Conservation (phyloP, 2,888 invertebrate genomes). For the Drosophila quinaria region DNA sequence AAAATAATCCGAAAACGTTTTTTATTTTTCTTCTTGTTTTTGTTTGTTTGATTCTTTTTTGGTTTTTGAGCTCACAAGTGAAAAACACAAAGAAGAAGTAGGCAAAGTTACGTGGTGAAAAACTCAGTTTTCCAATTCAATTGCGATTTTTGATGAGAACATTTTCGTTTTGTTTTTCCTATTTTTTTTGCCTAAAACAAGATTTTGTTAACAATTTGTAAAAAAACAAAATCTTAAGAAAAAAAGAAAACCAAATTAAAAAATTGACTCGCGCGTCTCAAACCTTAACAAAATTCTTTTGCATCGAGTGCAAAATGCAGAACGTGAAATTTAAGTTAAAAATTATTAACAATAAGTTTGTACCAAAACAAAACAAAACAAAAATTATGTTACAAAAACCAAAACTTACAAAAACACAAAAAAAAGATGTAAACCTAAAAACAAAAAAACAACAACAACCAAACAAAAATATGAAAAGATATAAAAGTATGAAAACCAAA, state of each 20-base stretch:
- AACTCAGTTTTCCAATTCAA: slow-evolving; percentile 17
- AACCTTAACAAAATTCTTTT: slow-evolving; percentile 33
- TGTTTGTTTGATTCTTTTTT: slow-evolving; percentile 59
- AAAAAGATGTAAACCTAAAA: slow-evolving; percentile 25
- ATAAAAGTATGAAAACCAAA: slow-evolving; percentile 42
- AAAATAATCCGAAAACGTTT: slow-evolving; percentile 24
- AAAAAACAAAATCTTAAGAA: slow-evolving; percentile 24
- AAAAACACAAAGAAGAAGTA: slow-evolving; percentile 62
- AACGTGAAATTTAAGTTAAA: slow-evolving; percentile 64
- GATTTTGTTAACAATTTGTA: slow-evolving; percentile 52
- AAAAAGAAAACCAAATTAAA: slow-evolving; percentile 6
- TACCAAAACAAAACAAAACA: slow-evolving; percentile 46
- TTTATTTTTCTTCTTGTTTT: slow-evolving; percentile 47
- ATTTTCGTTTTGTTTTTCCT: slow-evolving; percentile 54
- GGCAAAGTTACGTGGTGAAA: slow-evolving; percentile 48
- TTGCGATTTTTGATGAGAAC: slow-evolving; percentile 29
- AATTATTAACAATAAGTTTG: slow-evolving; percentile 66
- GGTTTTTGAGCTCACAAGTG: slow-evolving; percentile 48
- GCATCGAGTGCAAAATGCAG: slow-evolving; percentile 30
- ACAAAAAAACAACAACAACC: slow-evolving; percentile 40
- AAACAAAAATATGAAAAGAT: slow-evolving; percentile 45
- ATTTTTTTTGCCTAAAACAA: slow-evolving; percentile 53
- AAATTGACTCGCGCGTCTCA: slow-evolving; percentile 24
- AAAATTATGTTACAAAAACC: slow-evolving; percentile 47
- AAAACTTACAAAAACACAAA: slow-evolving; percentile 31